phyloP scores from a whole-genome alignment of 2,888 invertebrate species.

The Pristionchus fissidentatus region DNA sequence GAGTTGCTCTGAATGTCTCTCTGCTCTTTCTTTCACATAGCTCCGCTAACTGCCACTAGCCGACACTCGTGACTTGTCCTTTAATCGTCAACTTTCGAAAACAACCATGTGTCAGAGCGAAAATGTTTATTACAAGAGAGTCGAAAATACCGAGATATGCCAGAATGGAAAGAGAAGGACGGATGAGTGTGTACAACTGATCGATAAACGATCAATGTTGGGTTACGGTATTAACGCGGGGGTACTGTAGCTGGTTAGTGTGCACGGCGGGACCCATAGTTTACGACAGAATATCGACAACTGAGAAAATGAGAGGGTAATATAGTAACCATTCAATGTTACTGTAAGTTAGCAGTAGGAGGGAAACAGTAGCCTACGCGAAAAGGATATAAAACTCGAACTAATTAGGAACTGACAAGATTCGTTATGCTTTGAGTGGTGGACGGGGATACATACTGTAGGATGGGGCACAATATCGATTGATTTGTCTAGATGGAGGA shows the following conservation, averaged over 20 bases:
- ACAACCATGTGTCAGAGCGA: not conserved
- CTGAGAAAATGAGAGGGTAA: constrained; percentile 30
- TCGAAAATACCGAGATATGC: constrained; percentile 39
- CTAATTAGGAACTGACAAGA: not conserved
- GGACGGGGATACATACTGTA: not conserved
- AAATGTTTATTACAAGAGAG: not conserved
- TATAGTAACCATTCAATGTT: constrained; percentile 10
- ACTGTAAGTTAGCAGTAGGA: not conserved
- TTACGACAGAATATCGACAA: constrained; percentile 11
- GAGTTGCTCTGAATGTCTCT: constrained; percentile 1
- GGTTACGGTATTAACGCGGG: not conserved
- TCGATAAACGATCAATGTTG: constrained; percentile 15
- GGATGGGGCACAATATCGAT: not conserved
- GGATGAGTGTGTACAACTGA: constrained; percentile 12
- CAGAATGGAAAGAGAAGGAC: constrained; percentile 37
- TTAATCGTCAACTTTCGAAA: not conserved
- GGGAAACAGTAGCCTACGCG: constrained; percentile 10
- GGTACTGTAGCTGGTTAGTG: constrained; percentile 12
- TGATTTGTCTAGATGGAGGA: too few relatives aligned
- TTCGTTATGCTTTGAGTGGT: not conserved
- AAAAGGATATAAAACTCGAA: not conserved
- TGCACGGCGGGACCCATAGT: constrained; percentile 31
- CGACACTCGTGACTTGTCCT: not conserved
- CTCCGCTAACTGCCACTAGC: not conserved
- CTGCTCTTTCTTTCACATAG: constrained; percentile 23